Conservation (phyloP, 2,888 invertebrate species). For the Charanyca ferruginea region DNA sequence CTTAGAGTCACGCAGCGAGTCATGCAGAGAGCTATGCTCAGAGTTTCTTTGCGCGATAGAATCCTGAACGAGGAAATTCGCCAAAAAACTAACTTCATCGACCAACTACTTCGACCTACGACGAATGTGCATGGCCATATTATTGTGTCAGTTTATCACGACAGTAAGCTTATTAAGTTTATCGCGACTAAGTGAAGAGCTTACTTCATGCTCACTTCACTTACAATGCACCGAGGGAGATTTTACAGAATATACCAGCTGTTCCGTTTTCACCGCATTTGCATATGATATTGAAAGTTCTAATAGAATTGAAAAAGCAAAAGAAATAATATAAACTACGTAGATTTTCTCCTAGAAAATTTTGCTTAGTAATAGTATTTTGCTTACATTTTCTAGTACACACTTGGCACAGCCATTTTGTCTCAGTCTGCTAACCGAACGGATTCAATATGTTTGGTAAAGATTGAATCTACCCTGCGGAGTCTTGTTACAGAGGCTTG, state of each 20-base stretch:
- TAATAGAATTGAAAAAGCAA: constrained; percentile 30
- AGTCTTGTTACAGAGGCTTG: constrained; percentile 42
- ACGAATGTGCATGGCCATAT: too few species aligned
- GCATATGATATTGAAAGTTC: constrained; percentile 36
- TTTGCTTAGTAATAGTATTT: constrained; percentile 28
- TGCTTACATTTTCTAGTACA: constrained; percentile 42
- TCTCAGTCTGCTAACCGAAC: constrained; percentile 45
- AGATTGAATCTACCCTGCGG: constrained; percentile 59
- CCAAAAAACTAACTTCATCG: too few species aligned
- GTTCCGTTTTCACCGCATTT: constrained; percentile 14
- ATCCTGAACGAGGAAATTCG: too few species aligned
- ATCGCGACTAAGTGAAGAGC: too few species aligned
- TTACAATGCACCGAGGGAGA: constrained; percentile 25
- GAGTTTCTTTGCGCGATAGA: too few species aligned
- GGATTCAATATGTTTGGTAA: constrained; percentile 54
- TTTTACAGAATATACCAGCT: constrained; percentile 61
- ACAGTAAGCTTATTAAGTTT: too few species aligned
- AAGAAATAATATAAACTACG: constrained; percentile 18
- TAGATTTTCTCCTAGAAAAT: constrained; percentile 25
- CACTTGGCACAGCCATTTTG: constrained; percentile 50
- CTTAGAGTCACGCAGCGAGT: too few species aligned
- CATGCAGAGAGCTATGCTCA: too few species aligned
- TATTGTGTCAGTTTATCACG: too few species aligned
- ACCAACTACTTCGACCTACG: too few species aligned
- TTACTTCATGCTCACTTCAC: too few species aligned